A percentile compares a stretch with the other conserved stretches of the same genome.
phyloP scores from a whole-genome alignment of 2,888 invertebrate species.

The Dusona sp. region DNA sequence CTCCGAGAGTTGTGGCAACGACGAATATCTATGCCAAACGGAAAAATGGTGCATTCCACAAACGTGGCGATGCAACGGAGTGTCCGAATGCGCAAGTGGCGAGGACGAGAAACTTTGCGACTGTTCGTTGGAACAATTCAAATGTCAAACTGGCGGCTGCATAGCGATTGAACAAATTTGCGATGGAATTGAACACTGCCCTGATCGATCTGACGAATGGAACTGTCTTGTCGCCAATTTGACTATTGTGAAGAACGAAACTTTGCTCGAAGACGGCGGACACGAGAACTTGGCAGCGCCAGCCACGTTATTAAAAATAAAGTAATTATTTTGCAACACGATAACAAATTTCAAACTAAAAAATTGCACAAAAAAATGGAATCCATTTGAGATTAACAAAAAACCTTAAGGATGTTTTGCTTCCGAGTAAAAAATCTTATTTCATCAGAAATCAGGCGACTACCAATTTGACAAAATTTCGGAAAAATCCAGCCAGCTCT shows the following conservation, averaged over 20 bases:
- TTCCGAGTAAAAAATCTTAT: no score
- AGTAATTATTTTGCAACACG: slow-evolving; percentile 64
- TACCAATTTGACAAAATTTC: no score
- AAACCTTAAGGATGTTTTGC: no score
- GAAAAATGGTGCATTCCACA: slow-evolving; percentile 87
- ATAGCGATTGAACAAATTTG: slow-evolving; percentile 85
- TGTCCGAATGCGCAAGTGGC: slow-evolving; percentile 86
- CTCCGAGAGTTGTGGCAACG: slow-evolving; percentile 85
- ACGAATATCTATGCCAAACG: slow-evolving; percentile 86
- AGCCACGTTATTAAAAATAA: slow-evolving; percentile 74
- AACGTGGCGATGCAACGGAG: slow-evolving; percentile 87
- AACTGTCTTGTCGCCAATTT: slow-evolving; percentile 83
- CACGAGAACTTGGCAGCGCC: slow-evolving; percentile 67
- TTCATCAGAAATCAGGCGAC: no score
- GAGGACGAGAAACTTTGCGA: slow-evolving; percentile 88
- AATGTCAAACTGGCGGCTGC: slow-evolving; percentile 87
- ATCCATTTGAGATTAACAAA: no score
- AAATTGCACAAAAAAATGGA: no score
- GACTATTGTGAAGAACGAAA: slow-evolving; percentile 72
- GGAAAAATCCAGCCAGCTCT: no score
- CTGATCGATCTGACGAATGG: slow-evolving; percentile 88
- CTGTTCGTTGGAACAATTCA: slow-evolving; percentile 86
- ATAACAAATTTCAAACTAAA: background rate
- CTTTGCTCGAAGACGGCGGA: slow-evolving; percentile 64
- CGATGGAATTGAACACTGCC: slow-evolving; percentile 87